A percentile compares a stretch with the other conserved stretches of the same genome.
Evolutionary conservation across 2,113 vertebrate genomes (phyloP).

Genomic region (Trochalopteron elliotii): DNA sequence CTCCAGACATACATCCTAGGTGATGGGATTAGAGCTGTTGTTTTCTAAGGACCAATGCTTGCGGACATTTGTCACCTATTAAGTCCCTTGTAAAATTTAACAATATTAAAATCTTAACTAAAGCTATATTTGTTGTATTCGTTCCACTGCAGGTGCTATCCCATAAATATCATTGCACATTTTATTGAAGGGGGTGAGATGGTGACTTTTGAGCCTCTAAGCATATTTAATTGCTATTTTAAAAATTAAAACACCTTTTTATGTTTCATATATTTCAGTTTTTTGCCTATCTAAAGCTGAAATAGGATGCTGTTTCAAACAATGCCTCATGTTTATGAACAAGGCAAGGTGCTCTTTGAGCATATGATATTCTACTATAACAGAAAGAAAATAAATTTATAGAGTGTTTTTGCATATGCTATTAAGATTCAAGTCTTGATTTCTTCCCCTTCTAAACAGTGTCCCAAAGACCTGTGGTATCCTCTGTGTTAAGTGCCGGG

Average conservation of each 20-base stretch:
- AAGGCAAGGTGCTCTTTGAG: conserved; percentile 31
- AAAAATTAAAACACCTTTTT: not conserved
- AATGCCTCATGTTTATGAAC: conserved; percentile 5
- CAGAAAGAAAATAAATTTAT: conserved; percentile 68
- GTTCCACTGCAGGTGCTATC: not conserved
- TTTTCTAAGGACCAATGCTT: not conserved
- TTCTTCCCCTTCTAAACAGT: conserved; percentile 64
- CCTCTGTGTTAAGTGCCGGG: conserved; percentile 76
- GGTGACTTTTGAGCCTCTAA: not conserved
- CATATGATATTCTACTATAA: conserved; percentile 12
- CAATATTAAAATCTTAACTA: not conserved
- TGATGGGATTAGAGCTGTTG: not conserved
- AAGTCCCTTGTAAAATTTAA: not conserved
- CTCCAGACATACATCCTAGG: not conserved
- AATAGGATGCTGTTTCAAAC: not conserved
- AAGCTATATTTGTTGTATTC: not conserved
- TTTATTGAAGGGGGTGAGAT: not conserved
- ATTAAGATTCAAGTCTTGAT: conserved; percentile 79
- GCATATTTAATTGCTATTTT: not conserved
- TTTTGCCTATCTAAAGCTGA: not conserved
- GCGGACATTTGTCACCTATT: not conserved
- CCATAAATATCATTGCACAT: not conserved
- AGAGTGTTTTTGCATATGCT: conserved; percentile 71
- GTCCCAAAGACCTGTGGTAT: conserved; percentile 74
- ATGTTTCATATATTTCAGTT: not conserved